A percentile compares a stretch with the other conserved stretches of the same genome.
phyloP scores from a whole-genome alignment of 2,888 invertebrate species.

The Glaucopsyche alexis region DNA sequence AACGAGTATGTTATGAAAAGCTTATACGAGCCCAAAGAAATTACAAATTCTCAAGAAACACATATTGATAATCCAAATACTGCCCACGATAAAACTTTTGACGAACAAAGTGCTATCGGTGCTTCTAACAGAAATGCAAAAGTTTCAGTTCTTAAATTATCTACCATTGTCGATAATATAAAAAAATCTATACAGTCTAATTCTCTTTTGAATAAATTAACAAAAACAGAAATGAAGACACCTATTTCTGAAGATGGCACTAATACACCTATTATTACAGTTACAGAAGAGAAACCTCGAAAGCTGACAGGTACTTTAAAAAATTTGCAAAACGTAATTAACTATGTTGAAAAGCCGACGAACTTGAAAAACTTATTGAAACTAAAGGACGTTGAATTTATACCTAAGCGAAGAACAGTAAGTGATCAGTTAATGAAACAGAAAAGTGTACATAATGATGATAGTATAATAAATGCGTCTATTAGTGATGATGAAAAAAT shows the following conservation, averaged over 20 bases:
- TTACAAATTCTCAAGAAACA: conserved; percentile 26
- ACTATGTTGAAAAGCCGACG: conserved; percentile 37
- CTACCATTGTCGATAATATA: conserved; percentile 22
- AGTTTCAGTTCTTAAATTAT: conserved; percentile 8
- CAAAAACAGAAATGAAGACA: not conserved
- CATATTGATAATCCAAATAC: conserved; percentile 32
- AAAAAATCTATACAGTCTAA: conserved; percentile 26
- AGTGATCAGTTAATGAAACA: not conserved
- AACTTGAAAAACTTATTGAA: conserved; percentile 51
- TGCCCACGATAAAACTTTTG: not conserved
- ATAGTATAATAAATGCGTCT: conserved; percentile 19
- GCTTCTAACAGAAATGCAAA: not conserved
- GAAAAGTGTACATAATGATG: not conserved
- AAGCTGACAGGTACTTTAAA: conserved; percentile 29
- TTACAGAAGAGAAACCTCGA: conserved; percentile 19
- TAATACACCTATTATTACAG: not conserved
- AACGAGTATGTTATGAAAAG: conserved; percentile 33
- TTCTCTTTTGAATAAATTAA: conserved; percentile 14
- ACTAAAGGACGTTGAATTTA: conserved; percentile 52
- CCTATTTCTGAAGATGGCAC: not conserved
- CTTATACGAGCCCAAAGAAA: conserved; percentile 33
- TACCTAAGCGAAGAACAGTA: conserved; percentile 38
- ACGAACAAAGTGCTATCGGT: not conserved
- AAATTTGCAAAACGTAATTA: not conserved
- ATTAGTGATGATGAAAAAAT: conserved; percentile 2